Evolutionary conservation across 2,113 vertebrate species (phyloP).

Genomic region (Fregetta grallaria): DNA sequence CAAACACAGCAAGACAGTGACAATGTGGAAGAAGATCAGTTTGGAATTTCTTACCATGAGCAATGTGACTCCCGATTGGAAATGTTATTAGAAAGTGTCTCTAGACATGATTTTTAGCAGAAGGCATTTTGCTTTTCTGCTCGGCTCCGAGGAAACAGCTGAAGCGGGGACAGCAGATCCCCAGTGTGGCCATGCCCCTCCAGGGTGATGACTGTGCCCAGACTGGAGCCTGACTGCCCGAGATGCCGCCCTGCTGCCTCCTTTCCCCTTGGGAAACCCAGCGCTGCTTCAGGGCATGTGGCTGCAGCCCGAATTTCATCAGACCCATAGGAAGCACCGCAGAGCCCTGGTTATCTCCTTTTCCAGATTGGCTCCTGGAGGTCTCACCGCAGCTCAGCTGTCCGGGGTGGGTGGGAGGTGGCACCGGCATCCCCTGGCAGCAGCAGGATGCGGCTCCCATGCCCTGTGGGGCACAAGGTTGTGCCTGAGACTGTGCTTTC

Average conservation of each 20-base stretch:
- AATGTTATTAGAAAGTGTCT: not conserved
- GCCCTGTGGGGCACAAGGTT: not conserved
- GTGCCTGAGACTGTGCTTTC: not conserved
- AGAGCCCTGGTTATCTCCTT: not conserved
- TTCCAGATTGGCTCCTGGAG: not conserved
- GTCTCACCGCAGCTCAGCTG: not conserved
- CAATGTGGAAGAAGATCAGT: not conserved
- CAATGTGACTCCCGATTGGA: not conserved
- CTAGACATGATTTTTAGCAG: not conserved
- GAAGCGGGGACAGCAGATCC: not conserved
- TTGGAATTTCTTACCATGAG: not conserved
- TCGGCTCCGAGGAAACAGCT: not conserved
- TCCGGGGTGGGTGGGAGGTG: not conserved
- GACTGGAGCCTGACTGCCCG: not conserved
- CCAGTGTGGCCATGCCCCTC: rapidly evolving
- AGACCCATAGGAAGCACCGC: not conserved
- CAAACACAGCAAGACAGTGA: not conserved
- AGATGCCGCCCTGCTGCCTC: not conserved
- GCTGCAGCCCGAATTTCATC: rapidly evolving
- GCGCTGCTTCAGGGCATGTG: rapidly evolving
- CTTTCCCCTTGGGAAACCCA: not conserved
- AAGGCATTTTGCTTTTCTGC: not conserved
- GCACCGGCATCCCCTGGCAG: not conserved
- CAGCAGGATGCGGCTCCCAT: not conserved
- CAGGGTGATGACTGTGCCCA: not conserved